These are phyloP conservation scores for Meganola albula DNA, from an alignment of 2,888 invertebrate genomes.

Conservation along the genomic window DNA sequence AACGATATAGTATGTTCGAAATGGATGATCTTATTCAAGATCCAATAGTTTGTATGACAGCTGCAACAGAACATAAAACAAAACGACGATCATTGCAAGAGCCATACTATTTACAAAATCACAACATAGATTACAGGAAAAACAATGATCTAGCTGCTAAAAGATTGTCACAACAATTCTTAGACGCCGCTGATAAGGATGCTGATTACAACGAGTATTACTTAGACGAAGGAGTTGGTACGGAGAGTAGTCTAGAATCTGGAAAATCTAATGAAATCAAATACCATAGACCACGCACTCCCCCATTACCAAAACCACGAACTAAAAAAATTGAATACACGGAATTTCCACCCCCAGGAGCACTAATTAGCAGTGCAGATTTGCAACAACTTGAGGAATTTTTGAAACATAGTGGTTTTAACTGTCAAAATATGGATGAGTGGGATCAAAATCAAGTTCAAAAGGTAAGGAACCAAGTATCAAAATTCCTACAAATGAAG, in stretches of 20 bases:
- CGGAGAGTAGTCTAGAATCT: conserved; percentile 77
- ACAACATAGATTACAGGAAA: conserved; percentile 68
- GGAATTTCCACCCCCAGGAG: conserved; percentile 70
- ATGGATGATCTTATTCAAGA: conserved; percentile 79
- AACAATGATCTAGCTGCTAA: conserved; percentile 75
- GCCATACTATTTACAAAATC: conserved; percentile 80
- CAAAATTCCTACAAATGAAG: conserved; percentile 83
- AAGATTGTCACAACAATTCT: conserved; percentile 69
- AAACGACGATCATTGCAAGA: conserved; percentile 88
- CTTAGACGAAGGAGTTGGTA: conserved; percentile 81
- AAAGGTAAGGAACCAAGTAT: conserved; percentile 83
- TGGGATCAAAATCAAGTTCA: conserved; percentile 83
- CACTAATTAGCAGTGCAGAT: conserved; percentile 79
- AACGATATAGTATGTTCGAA: conserved; percentile 90
- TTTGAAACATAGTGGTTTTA: conserved; percentile 83
- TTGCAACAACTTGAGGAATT: conserved; percentile 84
- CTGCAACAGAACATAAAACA: conserved; percentile 68
- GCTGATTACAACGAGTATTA: conserved; percentile 74
- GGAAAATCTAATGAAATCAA: conserved; percentile 75
- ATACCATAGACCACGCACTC: conserved; percentile 70
- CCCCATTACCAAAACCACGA: conserved; percentile 71
- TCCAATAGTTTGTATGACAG: conserved; percentile 60
- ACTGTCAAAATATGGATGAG: conserved; percentile 81
- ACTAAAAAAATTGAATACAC: conserved; percentile 69
- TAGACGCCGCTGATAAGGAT: conserved; percentile 74